Conservation (phyloP, 2,113 vertebrate species). For the Ochotona princeps region DNA sequence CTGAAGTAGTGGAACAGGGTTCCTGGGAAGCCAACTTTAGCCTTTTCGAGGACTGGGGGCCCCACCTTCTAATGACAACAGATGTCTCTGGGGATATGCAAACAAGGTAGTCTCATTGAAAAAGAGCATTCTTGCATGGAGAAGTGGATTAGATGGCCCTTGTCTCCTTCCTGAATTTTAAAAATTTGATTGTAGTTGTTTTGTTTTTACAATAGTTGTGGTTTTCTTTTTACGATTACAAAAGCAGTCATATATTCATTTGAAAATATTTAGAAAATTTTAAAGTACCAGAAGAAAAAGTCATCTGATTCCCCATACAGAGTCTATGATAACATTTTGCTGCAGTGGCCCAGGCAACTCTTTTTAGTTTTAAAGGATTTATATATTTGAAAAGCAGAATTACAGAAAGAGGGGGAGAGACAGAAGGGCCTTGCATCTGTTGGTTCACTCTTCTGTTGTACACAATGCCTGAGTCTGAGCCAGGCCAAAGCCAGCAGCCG, state of each 20-base stretch:
- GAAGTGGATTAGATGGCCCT: background rate
- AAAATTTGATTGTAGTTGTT: background rate
- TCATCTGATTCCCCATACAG: background rate
- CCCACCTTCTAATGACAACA: background rate
- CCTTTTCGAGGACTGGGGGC: background rate
- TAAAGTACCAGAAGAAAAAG: conserved; percentile 2
- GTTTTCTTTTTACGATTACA: background rate
- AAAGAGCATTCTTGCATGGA: background rate
- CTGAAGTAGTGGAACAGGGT: background rate
- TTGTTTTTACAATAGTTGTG: background rate
- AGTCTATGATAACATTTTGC: background rate
- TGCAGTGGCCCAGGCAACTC: background rate
- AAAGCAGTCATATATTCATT: background rate
- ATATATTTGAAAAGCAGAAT: too few species aligned
- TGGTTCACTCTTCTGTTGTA: too few species aligned
- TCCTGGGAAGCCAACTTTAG: background rate
- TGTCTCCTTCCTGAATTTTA: conserved; percentile 22
- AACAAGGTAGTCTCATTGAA: background rate
- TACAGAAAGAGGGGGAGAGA: too few species aligned
- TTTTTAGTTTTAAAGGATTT: background rate
- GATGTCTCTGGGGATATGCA: background rate
- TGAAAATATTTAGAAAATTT: conserved; percentile 30
- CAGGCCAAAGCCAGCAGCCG: too few species aligned
- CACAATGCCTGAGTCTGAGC: too few species aligned
- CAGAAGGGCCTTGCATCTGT: too few species aligned